These are phyloP conservation scores for Psittacula echo DNA, from an alignment of 2,797 vertebrate species.

Conservation along the genomic window DNA sequence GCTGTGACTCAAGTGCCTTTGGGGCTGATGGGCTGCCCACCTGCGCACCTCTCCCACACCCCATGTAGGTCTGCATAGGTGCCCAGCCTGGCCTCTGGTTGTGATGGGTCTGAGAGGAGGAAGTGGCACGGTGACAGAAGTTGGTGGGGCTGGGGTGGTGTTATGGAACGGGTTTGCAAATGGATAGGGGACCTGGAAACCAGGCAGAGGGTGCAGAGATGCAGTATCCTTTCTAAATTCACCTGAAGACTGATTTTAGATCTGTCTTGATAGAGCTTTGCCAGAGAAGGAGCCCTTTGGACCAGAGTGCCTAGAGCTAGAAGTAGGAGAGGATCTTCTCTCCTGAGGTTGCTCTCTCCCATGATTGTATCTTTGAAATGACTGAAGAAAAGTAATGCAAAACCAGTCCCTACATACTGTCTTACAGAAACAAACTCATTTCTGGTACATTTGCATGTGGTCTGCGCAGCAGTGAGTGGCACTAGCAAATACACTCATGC, in stretches of 20 bases:
- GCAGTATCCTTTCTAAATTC: not conserved
- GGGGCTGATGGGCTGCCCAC: conserved; percentile 93
- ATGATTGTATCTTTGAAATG: not conserved
- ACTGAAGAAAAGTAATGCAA: not conserved
- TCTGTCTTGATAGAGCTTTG: not conserved
- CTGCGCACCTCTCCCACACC: conserved; percentile 93
- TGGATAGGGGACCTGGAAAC: not conserved
- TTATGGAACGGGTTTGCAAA: not conserved
- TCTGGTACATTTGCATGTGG: not conserved
- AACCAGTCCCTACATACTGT: not conserved
- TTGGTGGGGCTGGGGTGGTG: not conserved
- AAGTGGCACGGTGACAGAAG: not conserved
- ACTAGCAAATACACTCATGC: not conserved
- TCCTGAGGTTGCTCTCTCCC: not conserved
- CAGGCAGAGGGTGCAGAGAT: not conserved
- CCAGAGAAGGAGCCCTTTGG: not conserved
- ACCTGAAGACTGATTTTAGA: not conserved
- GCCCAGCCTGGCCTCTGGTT: not conserved
- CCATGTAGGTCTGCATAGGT: conserved; percentile 77
- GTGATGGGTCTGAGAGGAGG: not conserved
- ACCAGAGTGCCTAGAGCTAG: not conserved
- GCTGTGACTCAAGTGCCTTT: conserved; percentile 95
- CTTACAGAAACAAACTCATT: not conserved
- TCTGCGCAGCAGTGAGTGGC: not conserved
- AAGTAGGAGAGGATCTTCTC: not conserved